Conservation (phyloP, 2,888 invertebrate species). For the Luperina testacea region DNA sequence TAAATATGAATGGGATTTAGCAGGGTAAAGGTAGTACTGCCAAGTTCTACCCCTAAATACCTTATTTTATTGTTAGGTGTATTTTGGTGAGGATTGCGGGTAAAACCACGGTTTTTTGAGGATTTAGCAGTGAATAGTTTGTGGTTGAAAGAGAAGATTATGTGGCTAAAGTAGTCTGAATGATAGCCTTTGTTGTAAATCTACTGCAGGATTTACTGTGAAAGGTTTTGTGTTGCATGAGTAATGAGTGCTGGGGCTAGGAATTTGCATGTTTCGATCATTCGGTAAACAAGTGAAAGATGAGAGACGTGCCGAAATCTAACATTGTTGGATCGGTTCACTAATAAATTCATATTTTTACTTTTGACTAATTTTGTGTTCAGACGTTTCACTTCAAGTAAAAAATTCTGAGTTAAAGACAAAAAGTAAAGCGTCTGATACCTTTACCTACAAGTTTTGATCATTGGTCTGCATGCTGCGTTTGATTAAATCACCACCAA, state of each 20-base stretch:
- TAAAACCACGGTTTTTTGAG: conserved; percentile 33
- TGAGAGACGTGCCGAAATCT: not conserved
- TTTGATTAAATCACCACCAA: not conserved
- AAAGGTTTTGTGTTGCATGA: not conserved
- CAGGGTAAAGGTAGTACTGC: conserved; percentile 23
- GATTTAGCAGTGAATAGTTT: conserved; percentile 43
- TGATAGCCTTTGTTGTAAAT: not conserved
- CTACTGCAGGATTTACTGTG: no score
- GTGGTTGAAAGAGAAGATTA: conserved; percentile 34
- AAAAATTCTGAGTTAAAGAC: not conserved
- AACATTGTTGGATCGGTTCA: not conserved
- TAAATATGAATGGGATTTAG: conserved; percentile 63
- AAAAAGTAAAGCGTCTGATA: not conserved
- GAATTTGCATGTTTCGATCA: not conserved
- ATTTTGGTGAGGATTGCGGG: conserved; percentile 14
- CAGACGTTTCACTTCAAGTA: not conserved
- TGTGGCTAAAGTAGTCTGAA: not conserved
- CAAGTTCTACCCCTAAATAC: conserved; percentile 40
- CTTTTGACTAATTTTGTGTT: not conserved
- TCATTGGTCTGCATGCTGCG: not conserved
- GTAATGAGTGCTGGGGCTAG: not conserved
- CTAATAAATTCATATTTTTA: not conserved
- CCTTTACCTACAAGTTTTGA: not conserved
- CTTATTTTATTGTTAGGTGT: conserved; percentile 50
- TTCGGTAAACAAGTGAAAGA: not conserved